Evolutionary conservation across 2,797 vertebrate genomes (phyloP).

Genomic region (Chromobotia macracanthus): DNA sequence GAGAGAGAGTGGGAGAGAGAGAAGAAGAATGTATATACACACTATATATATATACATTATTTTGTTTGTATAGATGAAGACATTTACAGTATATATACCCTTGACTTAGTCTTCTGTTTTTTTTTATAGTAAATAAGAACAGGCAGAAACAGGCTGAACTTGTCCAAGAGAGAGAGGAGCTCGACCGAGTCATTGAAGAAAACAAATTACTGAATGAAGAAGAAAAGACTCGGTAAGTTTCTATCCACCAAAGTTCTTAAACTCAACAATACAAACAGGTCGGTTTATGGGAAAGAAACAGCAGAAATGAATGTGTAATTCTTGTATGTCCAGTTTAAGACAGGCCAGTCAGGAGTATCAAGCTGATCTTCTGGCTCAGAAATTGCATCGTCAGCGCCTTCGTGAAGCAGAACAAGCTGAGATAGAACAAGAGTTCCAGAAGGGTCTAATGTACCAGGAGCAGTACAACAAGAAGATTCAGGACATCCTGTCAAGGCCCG

Average conservation of each 20-base stretch:
- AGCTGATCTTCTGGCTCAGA: conserved; percentile 81
- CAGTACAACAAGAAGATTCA: conserved; percentile 71
- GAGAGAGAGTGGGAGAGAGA: no score
- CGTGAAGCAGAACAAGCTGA: conserved; percentile 67
- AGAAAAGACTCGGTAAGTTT: conserved; percentile 74
- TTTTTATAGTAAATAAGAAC: conserved; percentile 77
- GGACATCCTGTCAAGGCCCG: conserved; percentile 70
- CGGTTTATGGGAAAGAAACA: background rate
- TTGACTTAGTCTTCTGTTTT: background rate
- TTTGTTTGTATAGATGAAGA: no score
- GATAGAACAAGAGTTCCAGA: conserved; percentile 71
- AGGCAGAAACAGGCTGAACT: conserved; percentile 72
- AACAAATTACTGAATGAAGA: conserved; percentile 73
- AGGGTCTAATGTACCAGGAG: conserved; percentile 64
- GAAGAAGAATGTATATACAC: no score
- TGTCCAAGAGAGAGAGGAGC: conserved; percentile 71
- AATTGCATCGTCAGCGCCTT: conserved; percentile 68
- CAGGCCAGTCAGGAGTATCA: conserved; percentile 68
- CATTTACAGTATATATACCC: no score
- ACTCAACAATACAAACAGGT: background rate
- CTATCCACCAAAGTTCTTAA: background rate
- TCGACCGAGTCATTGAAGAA: conserved; percentile 70
- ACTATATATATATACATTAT: no score
- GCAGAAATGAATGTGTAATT: conserved; percentile 15
- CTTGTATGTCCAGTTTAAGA: conserved; percentile 69